These are phyloP conservation scores for Melieria picta DNA, from an alignment of 2,888 invertebrate species.

Conservation along the genomic window DNA sequence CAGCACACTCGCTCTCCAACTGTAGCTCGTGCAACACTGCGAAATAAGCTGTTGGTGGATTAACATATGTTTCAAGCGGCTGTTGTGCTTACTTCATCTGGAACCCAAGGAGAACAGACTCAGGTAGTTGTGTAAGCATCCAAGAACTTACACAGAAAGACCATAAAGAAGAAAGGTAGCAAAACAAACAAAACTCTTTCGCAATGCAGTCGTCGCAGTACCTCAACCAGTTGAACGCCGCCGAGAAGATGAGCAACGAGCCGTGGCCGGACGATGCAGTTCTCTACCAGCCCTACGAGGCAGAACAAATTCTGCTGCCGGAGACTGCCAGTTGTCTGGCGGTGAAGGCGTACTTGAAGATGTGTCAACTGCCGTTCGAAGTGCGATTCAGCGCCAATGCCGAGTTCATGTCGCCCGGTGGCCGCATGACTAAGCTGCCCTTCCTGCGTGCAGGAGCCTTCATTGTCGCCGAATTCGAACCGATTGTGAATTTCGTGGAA, in stretches of 20 bases:
- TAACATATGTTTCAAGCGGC: no score
- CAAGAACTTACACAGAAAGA: slow-evolving; percentile 5
- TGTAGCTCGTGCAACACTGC: slow-evolving; percentile 2
- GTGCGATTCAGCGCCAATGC: slow-evolving; percentile 90
- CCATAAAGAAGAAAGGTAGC: not conserved
- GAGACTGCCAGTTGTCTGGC: slow-evolving; percentile 95
- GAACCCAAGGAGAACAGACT: not conserved
- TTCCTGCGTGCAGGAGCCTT: slow-evolving; percentile 92
- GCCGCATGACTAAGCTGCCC: slow-evolving; percentile 78
- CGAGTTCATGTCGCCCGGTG: slow-evolving; percentile 96
- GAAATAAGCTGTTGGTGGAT: not conserved
- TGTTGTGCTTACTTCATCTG: no score
- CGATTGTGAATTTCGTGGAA: slow-evolving; percentile 88
- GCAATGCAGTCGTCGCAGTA: slow-evolving; percentile 55
- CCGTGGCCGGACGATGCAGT: slow-evolving; percentile 91
- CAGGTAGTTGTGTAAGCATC: slow-evolving; percentile 25
- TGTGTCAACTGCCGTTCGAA: slow-evolving; percentile 86
- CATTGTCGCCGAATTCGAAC: slow-evolving; percentile 89
- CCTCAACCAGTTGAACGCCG: slow-evolving; percentile 58
- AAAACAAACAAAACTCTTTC: not conserved
- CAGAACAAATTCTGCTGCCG: slow-evolving; percentile 91
- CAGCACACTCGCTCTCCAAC: not conserved
- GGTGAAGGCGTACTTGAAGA: slow-evolving; percentile 91
- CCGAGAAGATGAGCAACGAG: slow-evolving; percentile 75
- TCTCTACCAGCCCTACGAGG: slow-evolving; percentile 89